phyloP scores from a whole-genome alignment of 2,113 vertebrate species.

The Xiphias gladius region DNA sequence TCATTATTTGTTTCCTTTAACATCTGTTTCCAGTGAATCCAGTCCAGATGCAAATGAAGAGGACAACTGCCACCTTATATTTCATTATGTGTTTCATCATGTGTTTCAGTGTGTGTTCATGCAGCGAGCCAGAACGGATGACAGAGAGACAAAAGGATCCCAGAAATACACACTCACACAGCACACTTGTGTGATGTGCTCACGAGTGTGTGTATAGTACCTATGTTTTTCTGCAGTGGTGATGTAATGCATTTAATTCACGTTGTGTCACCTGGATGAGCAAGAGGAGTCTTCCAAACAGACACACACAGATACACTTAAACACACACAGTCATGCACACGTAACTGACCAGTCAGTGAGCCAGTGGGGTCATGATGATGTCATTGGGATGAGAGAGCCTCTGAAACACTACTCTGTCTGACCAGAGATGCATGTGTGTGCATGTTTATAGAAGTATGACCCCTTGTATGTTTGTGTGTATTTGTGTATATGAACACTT shows the following conservation, averaged over 20 bases:
- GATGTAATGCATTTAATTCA: slow-evolving; percentile 50
- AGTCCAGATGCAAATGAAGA: slow-evolving; percentile 60
- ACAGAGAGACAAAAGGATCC: slow-evolving; percentile 10
- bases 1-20: slow-evolving; percentile 67
- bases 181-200: slow-evolving; percentile 9
- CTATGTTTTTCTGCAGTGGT: slow-evolving; percentile 31
- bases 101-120: slow-evolving; percentile 5
- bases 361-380: slow-evolving; percentile 43
- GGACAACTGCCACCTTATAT: slow-evolving; percentile 47
- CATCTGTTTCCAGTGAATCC: slow-evolving; percentile 76
- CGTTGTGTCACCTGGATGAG: slow-evolving; percentile 35
- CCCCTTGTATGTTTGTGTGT: background rate
- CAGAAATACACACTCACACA: slow-evolving; percentile 6
- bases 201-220: background rate
- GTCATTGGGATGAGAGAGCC: slow-evolving; percentile 37
- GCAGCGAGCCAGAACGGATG: background rate
- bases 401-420: slow-evolving; percentile 28
- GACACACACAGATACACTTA: slow-evolving; percentile 20
- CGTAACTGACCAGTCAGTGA: slow-evolving; percentile 36
- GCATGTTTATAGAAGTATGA: slow-evolving; percentile 29
- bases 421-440: slow-evolving; percentile 19
- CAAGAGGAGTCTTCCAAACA: background rate
- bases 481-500: background rate
- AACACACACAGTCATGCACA: slow-evolving; percentile 14
- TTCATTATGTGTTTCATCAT: slow-evolving; percentile 19